These are phyloP conservation scores for Sarotherodon lohbergeri DNA, from an alignment of 2,113 vertebrate species.

Conservation along the genomic window DNA sequence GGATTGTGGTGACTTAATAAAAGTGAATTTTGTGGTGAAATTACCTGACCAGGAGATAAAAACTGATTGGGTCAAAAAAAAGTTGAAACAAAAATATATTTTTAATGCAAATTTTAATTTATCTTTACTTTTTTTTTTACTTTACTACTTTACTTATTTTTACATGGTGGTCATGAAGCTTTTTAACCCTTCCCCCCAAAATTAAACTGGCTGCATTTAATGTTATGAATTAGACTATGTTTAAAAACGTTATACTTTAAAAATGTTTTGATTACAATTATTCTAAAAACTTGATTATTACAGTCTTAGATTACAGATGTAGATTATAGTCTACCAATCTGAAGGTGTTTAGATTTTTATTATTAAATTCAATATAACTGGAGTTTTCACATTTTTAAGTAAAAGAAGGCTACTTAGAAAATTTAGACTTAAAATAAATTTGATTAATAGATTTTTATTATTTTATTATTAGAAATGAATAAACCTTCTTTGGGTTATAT, in stretches of 20 bases:
- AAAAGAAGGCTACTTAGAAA: not conserved
- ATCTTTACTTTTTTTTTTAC: no score
- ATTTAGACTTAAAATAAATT: not conserved
- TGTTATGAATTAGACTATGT: no score
- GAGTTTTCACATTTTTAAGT: not conserved
- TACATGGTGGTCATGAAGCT: no score
- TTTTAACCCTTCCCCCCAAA: no score
- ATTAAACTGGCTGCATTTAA: not conserved
- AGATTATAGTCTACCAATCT: not conserved
- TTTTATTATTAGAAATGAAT: not conserved
- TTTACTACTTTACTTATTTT: no score
- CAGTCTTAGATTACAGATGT: not conserved
- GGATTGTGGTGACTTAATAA: not conserved
- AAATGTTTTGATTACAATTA: no score
- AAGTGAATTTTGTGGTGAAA: not conserved
- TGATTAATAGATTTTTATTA: not conserved
- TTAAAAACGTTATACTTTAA: no score
- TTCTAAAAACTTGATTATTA: not conserved
- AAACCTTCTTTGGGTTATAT: fast-evolving
- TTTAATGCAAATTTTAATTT: not conserved
- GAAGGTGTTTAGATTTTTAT: not conserved
- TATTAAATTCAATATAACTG: fast-evolving
- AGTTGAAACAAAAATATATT: not conserved
- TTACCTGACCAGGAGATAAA: not conserved
- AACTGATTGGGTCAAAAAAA: not conserved